Percentiles rank a stretch among this genome's conserved stretches.
Evolutionary conservation across 2,888 invertebrate species (phyloP).

Genomic region (Capitulum mitella): DNA sequence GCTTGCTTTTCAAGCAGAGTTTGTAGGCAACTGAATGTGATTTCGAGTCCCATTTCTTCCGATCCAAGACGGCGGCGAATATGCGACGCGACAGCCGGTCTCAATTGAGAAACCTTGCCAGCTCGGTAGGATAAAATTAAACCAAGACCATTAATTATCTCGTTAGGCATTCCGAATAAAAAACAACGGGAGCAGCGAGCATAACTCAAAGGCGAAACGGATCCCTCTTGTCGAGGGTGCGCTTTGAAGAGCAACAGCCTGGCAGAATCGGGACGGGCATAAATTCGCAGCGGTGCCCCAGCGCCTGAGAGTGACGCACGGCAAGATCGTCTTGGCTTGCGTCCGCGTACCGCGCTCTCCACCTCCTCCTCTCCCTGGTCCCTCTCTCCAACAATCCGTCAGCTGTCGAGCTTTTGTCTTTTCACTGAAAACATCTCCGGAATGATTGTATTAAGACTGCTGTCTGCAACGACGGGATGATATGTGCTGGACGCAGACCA

Average conservation of each 20-base stretch:
- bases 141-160: background rate
- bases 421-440: too few relatives aligned
- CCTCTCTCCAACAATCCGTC: too few relatives aligned
- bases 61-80: background rate
- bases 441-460: too few relatives aligned
- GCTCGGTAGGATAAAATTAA: background rate
- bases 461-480: background rate
- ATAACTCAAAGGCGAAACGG: background rate
- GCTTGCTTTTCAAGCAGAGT: background rate
- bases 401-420: too few relatives aligned
- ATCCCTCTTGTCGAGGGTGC: background rate
- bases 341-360: background rate
- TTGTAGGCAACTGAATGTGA: background rate
- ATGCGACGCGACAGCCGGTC: background rate
- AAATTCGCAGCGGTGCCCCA: background rate
- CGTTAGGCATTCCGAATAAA: background rate
- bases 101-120: background rate
- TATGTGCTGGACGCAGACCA: background rate
- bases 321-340: too few relatives aligned
- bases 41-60: background rate
- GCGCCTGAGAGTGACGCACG: background rate
- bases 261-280: background rate
- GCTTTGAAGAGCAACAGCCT: background rate
- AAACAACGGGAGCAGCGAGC: background rate
- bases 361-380: background rate